phyloP scores from a whole-genome alignment of 1,140 invertebrate species.

The Metaphire vulgaris region DNA sequence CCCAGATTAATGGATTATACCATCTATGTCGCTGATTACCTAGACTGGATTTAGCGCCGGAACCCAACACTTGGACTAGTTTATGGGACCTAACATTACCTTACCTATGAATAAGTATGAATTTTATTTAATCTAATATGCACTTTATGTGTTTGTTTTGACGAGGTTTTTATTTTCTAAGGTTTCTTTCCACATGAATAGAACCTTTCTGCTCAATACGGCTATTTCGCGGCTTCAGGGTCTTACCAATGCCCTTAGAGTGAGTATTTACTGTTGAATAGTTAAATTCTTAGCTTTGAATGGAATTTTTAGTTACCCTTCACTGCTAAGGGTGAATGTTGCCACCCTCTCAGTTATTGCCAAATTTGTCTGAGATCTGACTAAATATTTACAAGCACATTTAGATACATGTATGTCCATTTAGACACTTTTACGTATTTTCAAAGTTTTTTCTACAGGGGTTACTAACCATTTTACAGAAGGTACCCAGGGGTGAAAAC shows the following conservation, averaged over 20 bases:
- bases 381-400: not conserved
- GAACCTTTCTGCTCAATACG: constrained; percentile 70
- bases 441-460: too few species aligned
- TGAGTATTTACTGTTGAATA: constrained; percentile 54
- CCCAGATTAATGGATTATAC: too few species aligned
- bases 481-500: too few species aligned
- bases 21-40: too few species aligned
- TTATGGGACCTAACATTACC: too few species aligned
- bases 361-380: not conserved
- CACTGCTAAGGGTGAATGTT: not conserved
- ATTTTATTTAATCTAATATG: too few species aligned
- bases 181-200: constrained; percentile 53
- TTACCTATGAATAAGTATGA: too few species aligned
- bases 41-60: too few species aligned
- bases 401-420: not conserved
- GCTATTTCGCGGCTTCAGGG: constrained; percentile 78
- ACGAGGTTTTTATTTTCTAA: constrained; percentile 23
- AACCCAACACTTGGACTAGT: too few species aligned
- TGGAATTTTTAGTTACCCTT: not conserved
- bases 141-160: too few species aligned
- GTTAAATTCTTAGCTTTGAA: not conserved
- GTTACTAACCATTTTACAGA: too few species aligned
- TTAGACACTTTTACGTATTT: not conserved
- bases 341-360: not conserved
- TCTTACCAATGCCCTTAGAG: constrained; percentile 67